These are phyloP conservation scores for Telmatherina bonti DNA, from an alignment of 2,797 vertebrate species.

Conservation along the genomic window DNA sequence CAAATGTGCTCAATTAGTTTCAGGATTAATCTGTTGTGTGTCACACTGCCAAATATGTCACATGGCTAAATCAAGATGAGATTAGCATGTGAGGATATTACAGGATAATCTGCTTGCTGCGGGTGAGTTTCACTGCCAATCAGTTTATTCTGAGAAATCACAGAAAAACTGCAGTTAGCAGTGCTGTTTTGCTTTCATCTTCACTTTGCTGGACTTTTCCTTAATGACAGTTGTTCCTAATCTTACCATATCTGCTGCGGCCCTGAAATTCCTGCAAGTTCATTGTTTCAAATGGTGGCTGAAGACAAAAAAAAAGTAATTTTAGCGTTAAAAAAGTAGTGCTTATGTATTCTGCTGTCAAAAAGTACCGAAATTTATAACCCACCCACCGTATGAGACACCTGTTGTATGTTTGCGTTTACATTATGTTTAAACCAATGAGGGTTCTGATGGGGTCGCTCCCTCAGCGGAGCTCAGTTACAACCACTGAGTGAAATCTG, in stretches of 20 bases:
- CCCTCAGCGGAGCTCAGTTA: slow-evolving; percentile 50
- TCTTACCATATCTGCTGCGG: background rate
- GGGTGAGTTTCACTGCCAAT: slow-evolving; percentile 5
- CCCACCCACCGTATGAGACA: slow-evolving; percentile 6
- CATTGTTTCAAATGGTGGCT: background rate
- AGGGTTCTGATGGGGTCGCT: slow-evolving; percentile 16
- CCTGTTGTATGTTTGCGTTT: slow-evolving; percentile 31
- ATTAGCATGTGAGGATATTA: slow-evolving; percentile 31
- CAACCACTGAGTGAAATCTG: slow-evolving; percentile 62
- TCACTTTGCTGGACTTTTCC: background rate
- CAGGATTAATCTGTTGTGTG: slow-evolving; percentile 35
- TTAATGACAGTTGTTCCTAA: background rate
- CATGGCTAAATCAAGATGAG: slow-evolving; percentile 26
- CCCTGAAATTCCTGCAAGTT: background rate
- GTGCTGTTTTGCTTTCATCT: background rate
- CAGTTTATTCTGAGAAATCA: slow-evolving; percentile 3
- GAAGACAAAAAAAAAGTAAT: background rate
- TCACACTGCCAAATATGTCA: slow-evolving; percentile 31
- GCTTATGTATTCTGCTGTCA: background rate
- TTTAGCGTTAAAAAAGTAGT: background rate
- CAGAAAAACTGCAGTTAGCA: background rate
- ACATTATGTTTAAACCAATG: slow-evolving; percentile 31
- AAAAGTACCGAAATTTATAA: background rate
- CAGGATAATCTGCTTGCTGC: slow-evolving; percentile 23
- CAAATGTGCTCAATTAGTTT: slow-evolving; percentile 35